Conservation (phyloP, 2,113 vertebrate species). For the Nothocercus julius region DNA sequence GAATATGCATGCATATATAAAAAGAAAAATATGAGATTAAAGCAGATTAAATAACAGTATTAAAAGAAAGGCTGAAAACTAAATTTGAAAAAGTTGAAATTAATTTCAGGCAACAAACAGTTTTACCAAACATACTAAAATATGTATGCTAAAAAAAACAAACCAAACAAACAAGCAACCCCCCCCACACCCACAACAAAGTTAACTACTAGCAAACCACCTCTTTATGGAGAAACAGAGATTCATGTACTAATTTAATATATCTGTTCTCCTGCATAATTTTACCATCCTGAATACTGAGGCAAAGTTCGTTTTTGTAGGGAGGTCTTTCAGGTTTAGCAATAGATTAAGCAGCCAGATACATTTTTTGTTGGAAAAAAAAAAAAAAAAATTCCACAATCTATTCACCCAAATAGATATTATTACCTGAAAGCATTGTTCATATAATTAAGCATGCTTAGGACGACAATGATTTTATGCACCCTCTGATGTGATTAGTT, state of each 20-base stretch:
- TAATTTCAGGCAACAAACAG: not conserved
- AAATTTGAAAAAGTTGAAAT: not conserved
- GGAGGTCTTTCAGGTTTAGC: not conserved
- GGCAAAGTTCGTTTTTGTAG: not conserved
- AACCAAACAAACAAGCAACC: too few relatives aligned
- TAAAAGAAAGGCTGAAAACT: slow-evolving; percentile 44
- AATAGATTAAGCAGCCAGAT: not conserved
- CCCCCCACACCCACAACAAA: not conserved
- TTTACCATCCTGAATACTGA: not conserved
- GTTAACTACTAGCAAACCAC: not conserved
- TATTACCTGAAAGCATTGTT: not conserved
- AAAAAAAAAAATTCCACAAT: not conserved
- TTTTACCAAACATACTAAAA: not conserved
- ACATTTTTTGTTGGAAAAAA: not conserved
- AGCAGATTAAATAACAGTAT: slow-evolving; percentile 43
- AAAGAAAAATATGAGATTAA: slow-evolving; percentile 41
- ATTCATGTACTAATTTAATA: not conserved
- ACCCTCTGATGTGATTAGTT: not conserved
- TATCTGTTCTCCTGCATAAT: not conserved
- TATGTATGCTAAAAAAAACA: not conserved
- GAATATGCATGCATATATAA: slow-evolving; percentile 11
- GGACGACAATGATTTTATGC: not conserved
- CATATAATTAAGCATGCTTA: not conserved
- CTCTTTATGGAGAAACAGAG: not conserved
- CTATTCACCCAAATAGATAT: not conserved